These are phyloP conservation scores for Porites lobata DNA, from an alignment of 92 coral and sea anemone species.

Conservation along the genomic window DNA sequence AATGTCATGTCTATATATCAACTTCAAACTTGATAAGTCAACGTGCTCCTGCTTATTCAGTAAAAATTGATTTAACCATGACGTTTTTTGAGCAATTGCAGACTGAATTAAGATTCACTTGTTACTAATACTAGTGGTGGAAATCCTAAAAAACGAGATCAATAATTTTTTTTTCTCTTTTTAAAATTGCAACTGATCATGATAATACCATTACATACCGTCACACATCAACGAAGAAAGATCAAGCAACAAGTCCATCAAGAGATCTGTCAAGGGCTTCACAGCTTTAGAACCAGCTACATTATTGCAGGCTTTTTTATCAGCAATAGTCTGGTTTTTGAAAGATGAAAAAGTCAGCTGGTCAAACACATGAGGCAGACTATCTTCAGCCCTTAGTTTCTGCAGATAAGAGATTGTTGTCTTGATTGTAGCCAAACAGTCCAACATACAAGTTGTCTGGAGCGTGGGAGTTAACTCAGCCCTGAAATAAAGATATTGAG, in stretches of 20 bases:
- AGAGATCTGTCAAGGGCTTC: conserved; percentile 10
- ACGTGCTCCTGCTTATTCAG: too few relatives aligned
- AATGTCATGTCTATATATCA: too few relatives aligned
- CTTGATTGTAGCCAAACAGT: conserved; percentile 79
- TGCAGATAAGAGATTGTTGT: conserved; percentile 74
- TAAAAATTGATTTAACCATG: too few relatives aligned
- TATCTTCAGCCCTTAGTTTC: conserved; percentile 40
- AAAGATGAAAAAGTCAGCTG: not conserved
- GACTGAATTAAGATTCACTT: too few relatives aligned
- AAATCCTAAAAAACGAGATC: not conserved
- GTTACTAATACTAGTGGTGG: too few relatives aligned
- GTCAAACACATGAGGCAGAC: not conserved
- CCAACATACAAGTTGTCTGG: conserved; percentile 81
- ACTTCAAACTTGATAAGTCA: too few relatives aligned
- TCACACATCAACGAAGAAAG: conserved; percentile 35
- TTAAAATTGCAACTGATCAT: not conserved
- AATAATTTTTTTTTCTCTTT: too few relatives aligned
- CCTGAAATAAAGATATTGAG: conserved; percentile 12
- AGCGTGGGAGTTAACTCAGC: conserved; percentile 61
- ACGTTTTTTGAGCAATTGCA: too few relatives aligned
- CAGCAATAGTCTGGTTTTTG: not conserved
- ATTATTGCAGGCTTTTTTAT: not conserved
- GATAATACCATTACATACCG: conserved; percentile 15
- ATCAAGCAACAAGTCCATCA: conserved; percentile 19
- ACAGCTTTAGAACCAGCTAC: not conserved